phyloP scores from a whole-genome alignment of 2,113 vertebrate species.

The Pitta sordida region DNA sequence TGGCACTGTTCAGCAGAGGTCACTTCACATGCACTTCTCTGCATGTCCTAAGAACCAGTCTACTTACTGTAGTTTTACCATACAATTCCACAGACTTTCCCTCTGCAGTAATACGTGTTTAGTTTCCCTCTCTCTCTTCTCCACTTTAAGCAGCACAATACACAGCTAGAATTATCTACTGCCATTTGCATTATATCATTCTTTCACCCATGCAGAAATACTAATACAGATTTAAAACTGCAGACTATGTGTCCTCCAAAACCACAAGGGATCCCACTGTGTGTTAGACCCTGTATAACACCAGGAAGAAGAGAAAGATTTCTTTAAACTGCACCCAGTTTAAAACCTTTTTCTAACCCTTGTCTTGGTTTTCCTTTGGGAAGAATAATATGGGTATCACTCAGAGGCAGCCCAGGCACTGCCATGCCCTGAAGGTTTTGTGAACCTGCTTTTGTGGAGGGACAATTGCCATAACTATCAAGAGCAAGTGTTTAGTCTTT shows the following conservation, averaged over 20 bases:
- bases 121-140: background rate
- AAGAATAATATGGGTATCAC: background rate
- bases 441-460: background rate
- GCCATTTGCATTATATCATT: background rate
- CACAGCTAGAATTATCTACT: background rate
- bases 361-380: background rate
- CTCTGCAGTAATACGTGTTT: background rate
- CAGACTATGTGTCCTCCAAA: rapidly evolving
- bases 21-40: background rate
- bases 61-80: background rate
- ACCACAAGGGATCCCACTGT: background rate
- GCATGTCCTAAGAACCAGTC: background rate
- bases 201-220: background rate
- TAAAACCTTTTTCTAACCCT: background rate
- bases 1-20: background rate
- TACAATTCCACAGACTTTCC: background rate
- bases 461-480: background rate
- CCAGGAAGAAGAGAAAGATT: background rate
- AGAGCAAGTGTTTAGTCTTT: background rate
- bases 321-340: background rate
- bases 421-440: background rate
- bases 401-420: background rate
- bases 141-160: background rate
- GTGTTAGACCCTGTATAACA: background rate
- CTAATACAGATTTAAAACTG: background rate